Percentiles rank a stretch among this genome's conserved stretches.
These are phyloP conservation scores for Glossosoma conforme DNA, from an alignment of 1,140 invertebrate genomes.

Conservation along the genomic window DNA sequence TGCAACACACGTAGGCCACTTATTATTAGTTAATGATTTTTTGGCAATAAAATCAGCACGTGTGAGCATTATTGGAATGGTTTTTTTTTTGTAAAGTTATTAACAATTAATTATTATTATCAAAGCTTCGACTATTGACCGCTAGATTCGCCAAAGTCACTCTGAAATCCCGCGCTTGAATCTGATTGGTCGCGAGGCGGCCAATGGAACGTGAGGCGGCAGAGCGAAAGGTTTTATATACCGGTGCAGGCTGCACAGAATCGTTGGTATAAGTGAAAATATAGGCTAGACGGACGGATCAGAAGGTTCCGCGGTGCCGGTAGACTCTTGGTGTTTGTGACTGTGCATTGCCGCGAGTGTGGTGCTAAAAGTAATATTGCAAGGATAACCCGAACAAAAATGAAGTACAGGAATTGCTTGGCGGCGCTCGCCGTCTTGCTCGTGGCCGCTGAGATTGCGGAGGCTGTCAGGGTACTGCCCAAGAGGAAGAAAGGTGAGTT, in stretches of 20 bases:
- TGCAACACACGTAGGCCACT: too few species aligned
- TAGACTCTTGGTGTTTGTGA: constrained; percentile 24
- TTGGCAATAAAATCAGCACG: too few species aligned
- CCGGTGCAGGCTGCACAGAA: constrained; percentile 46
- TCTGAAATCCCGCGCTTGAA: constrained; percentile 44
- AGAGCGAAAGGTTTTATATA: constrained; percentile 54
- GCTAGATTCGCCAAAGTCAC: constrained; percentile 31
- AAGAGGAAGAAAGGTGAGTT: constrained; percentile 50
- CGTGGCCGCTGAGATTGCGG: constrained; percentile 42
- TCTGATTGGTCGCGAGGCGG: constrained; percentile 40
- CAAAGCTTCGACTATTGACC: constrained; percentile 2
- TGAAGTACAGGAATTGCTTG: constrained; percentile 37
- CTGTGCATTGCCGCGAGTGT: constrained; percentile 29
- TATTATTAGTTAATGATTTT: too few species aligned
- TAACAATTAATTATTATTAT: too few species aligned
- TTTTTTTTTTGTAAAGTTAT: too few species aligned
- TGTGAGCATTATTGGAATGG: too few species aligned
- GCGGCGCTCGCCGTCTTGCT: constrained; percentile 41
- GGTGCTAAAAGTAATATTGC: constrained; percentile 40
- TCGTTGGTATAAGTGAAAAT: constrained; percentile 53
- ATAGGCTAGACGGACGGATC: constrained; percentile 51
- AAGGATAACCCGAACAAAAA: constrained; percentile 42
- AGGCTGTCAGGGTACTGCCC: constrained; percentile 46
- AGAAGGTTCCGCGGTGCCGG: constrained; percentile 24
- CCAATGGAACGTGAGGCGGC: constrained; percentile 44